Evolutionary conservation across 2,888 invertebrate genomes (phyloP), one percentile per base, ranked within the genome.

Genomic region (Diaphora mendica): DNA sequence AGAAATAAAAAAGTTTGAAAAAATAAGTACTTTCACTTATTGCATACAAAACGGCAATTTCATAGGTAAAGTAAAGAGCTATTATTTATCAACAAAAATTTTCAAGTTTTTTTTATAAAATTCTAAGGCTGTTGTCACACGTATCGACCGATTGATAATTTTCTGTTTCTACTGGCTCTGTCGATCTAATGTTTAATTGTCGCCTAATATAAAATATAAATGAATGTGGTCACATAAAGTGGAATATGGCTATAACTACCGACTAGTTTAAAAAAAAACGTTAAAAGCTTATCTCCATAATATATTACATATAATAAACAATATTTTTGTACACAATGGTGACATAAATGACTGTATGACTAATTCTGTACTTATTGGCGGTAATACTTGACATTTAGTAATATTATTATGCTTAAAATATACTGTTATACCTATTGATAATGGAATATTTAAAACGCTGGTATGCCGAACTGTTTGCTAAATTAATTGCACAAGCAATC

Each of bases 281-380:
- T 48, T 67, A 48, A 23, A 44, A n/a, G 23, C 23, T 39, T 64
- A 64, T 64, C 15, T 15, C 8, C 7, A 33, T 42, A n/a, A 48
- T 30, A 44, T 3, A n/a, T 23, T 42, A 48, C 48, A 64, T 64
- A n/a, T n/a, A n/a, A 35, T 55, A 71, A 67, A 33, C 51, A 55
- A 62, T 75, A 74, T 79, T 72, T 82, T 82, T 82, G 83, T 79
- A 82, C 82, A 82, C 75, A 77, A 74, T 7, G 82, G 83, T 82
- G 83, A 79, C 76, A 73, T 77, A 59, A 70, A 73, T 71, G 66
- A 74, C 69, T 74, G 8, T 65, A 64, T 67, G 39, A 80, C 67
- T 72, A 64, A 73, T 64, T 42, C 42, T 55, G 48, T 68, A 68
- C 51, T 72, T 23, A 42, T 72, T 62, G 26, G 59, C 23, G 64